Evolutionary conservation across 2,888 invertebrate species (phyloP).

Genomic region (Drosophila imparisetae): DNA sequence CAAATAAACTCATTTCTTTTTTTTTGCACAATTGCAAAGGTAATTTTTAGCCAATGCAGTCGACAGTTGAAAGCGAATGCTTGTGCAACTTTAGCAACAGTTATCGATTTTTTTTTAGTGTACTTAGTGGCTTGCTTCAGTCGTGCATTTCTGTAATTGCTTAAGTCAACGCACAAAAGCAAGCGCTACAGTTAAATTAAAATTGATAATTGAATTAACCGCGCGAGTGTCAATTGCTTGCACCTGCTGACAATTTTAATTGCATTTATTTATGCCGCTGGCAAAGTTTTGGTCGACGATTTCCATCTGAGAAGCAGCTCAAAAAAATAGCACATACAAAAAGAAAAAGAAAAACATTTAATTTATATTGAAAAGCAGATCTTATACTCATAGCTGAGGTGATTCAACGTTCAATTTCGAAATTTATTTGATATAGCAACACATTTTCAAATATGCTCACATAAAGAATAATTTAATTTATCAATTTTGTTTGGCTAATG

Average conservation of each 20-base stretch:
- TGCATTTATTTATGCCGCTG: slow-evolving; percentile 71
- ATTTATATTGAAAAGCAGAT: background rate
- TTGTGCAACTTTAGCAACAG: slow-evolving; percentile 12
- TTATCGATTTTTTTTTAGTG: slow-evolving; percentile 33
- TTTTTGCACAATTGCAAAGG: slow-evolving; percentile 48
- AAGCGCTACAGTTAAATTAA: slow-evolving; percentile 31
- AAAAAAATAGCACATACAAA: background rate
- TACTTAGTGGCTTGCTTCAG: slow-evolving; percentile 32
- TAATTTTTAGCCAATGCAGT: slow-evolving; percentile 54
- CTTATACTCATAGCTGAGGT: background rate
- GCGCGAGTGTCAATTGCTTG: slow-evolving; percentile 61
- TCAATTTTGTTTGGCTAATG: background rate
- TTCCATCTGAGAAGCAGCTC: slow-evolving; percentile 8
- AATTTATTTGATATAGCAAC: background rate
- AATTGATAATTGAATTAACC: slow-evolving; percentile 70
- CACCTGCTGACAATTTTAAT: slow-evolving; percentile 64
- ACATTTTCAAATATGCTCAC: background rate
- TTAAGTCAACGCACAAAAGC: slow-evolving; percentile 37
- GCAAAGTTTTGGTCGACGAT: slow-evolving; percentile 24
- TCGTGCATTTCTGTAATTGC: slow-evolving; percentile 43
- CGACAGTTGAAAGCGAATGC: slow-evolving; percentile 39
- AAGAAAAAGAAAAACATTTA: background rate
- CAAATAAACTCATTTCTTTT: slow-evolving; percentile 58
- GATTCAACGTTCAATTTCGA: background rate
- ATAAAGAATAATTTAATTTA: background rate